These are phyloP conservation scores for Ennomos quercinarius DNA, from an alignment of 2,888 invertebrate species.

Conservation along the genomic window DNA sequence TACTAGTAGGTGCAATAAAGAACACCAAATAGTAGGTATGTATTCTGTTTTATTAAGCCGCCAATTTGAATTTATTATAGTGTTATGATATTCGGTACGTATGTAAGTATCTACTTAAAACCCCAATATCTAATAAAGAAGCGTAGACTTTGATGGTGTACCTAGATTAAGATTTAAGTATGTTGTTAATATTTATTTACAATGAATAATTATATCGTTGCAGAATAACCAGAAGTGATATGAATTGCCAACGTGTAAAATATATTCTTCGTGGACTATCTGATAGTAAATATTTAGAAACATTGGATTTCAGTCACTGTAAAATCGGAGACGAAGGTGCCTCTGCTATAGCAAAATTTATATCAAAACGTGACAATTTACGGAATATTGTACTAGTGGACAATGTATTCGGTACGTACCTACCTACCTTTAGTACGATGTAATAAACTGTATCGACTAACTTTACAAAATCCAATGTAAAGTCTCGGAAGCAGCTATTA, in stretches of 20 bases:
- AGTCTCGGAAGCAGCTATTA: too few species aligned
- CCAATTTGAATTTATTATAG: too few species aligned
- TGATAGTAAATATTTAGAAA: conserved; percentile 73
- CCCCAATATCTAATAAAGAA: too few species aligned
- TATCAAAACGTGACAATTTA: conserved; percentile 76
- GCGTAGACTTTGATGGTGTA: too few species aligned
- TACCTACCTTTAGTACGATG: not conserved
- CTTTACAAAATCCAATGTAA: too few species aligned
- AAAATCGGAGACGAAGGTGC: conserved; percentile 86
- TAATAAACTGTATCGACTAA: too few species aligned
- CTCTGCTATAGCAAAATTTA: conserved; percentile 85
- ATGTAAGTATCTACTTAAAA: too few species aligned
- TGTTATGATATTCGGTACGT: too few species aligned
- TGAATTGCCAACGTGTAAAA: conserved; percentile 77
- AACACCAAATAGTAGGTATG: too few species aligned
- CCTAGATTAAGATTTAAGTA: too few species aligned
- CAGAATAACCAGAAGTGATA: conserved; percentile 77
- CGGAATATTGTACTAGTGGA: conserved; percentile 79
- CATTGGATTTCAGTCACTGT: conserved; percentile 88
- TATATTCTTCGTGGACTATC: conserved; percentile 73
- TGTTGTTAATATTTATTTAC: not conserved
- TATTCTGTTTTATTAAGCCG: too few species aligned
- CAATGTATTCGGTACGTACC: conserved; percentile 77
- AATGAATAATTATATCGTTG: conserved; percentile 28
- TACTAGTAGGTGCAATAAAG: too few species aligned